Percentiles rank a stretch among this genome's conserved stretches.
These are phyloP conservation scores for Norana najaformis DNA, from an alignment of 2,888 invertebrate species.

Conservation along the genomic window DNA sequence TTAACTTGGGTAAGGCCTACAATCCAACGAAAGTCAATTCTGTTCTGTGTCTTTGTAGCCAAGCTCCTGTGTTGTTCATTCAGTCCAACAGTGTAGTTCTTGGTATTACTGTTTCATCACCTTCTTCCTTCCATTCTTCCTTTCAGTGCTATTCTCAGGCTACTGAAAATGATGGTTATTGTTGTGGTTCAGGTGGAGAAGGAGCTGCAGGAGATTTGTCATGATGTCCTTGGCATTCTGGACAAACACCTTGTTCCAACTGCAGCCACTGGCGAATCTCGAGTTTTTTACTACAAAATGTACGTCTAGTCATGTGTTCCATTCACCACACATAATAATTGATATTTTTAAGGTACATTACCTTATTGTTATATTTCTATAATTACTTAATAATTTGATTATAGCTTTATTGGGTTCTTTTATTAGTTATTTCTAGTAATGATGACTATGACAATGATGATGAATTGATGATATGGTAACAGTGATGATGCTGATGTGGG, in stretches of 20 bases:
- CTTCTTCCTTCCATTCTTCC: no score
- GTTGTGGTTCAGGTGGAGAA: conserved; percentile 79
- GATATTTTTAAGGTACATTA: not conserved
- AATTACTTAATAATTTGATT: not conserved
- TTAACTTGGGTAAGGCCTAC: no score
- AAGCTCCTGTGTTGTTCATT: no score
- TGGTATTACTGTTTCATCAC: no score
- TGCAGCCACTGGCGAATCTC: conserved; percentile 91
- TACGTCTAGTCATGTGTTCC: conserved; percentile 69
- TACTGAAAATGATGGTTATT: not conserved
- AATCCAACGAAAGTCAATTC: no score
- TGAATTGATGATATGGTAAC: not conserved
- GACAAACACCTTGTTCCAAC: conserved; percentile 93
- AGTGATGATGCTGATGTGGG: not conserved
- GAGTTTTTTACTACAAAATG: conserved; percentile 96
- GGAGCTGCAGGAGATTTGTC: conserved; percentile 93
- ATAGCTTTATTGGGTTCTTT: not conserved
- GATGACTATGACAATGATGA: not conserved
- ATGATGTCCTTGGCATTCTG: conserved; percentile 88
- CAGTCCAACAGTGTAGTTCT: no score
- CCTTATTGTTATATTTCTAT: not conserved
- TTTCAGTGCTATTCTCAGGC: no score
- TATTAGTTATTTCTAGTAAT: not conserved
- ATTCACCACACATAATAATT: not conserved
- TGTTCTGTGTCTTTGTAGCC: no score